These are phyloP conservation scores for Yponomeuta sedellus DNA, from an alignment of 2,888 invertebrate genomes.

Conservation along the genomic window DNA sequence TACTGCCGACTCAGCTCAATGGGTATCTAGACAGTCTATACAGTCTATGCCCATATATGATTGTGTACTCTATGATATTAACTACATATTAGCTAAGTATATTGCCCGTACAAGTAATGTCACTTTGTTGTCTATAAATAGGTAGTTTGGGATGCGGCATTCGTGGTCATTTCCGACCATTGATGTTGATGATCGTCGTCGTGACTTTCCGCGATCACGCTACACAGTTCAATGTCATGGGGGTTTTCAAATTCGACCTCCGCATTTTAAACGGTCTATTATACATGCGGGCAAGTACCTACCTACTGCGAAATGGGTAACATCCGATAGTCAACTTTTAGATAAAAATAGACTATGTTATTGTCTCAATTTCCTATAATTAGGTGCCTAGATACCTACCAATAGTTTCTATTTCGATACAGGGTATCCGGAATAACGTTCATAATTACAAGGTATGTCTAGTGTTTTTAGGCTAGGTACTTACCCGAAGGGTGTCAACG, in stretches of 20 bases:
- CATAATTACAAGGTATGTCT: too few species aligned
- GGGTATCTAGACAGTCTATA: too few species aligned
- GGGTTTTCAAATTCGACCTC: conserved; percentile 1
- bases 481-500: too few species aligned
- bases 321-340: neutral
- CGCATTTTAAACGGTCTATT: neutral
- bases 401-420: too few species aligned
- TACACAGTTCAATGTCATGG: conserved; percentile 1
- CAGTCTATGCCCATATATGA: too few species aligned
- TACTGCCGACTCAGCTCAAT: too few species aligned
- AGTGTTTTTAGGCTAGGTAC: too few species aligned
- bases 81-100: too few species aligned
- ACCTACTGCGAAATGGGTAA: neutral
- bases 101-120: neutral
- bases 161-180: neutral
- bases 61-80: neutral
- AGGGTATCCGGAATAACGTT: too few species aligned
- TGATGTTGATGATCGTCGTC: neutral
- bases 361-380: too few species aligned
- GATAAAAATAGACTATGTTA: too few species aligned
- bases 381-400: too few species aligned
- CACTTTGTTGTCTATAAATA: neutral
- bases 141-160: neutral
- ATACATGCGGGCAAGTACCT: neutral
- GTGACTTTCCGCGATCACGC: conserved; percentile 1